Conservation (phyloP, 2,797 vertebrate species). For the Trichosurus vulpecula region DNA sequence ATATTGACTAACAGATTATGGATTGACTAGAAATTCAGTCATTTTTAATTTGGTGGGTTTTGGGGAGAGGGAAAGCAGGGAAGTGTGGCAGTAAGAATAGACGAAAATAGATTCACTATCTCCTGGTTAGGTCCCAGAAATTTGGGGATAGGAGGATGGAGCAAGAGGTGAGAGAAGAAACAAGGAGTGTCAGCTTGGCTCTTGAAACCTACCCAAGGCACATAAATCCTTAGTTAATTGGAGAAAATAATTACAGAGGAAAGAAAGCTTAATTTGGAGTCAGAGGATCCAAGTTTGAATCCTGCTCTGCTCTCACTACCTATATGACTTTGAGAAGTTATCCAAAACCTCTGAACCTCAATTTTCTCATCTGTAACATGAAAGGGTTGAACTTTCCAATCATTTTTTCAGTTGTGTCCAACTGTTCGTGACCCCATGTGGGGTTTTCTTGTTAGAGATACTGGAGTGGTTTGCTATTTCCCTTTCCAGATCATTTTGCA, state of each 20-base stretch:
- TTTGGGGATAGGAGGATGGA: neutral
- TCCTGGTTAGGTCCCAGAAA: neutral
- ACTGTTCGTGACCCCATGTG: neutral
- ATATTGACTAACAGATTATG: neutral
- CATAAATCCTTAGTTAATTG: neutral
- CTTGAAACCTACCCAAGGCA: neutral
- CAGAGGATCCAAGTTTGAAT: neutral
- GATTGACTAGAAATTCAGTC: neutral
- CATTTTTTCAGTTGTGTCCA: neutral
- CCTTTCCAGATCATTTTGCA: neutral
- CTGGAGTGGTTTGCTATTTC: neutral
- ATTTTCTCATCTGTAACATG: neutral
- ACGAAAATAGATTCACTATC: neutral
- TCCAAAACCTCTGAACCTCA: neutral
- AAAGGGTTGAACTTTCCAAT: neutral
- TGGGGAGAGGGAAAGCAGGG: accelerated
- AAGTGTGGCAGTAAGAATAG: neutral
- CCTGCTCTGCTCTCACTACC: neutral
- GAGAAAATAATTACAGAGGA: neutral
- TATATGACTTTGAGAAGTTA: neutral
- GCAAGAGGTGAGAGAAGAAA: neutral
- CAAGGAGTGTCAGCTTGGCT: neutral
- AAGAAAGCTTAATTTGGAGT: neutral
- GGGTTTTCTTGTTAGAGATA: neutral
- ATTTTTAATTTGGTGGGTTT: neutral